Evolutionary conservation across 2,113 vertebrate genomes (phyloP), one percentile per base, ranked within the genome.

Genomic region (Pterocles orientalis): DNA sequence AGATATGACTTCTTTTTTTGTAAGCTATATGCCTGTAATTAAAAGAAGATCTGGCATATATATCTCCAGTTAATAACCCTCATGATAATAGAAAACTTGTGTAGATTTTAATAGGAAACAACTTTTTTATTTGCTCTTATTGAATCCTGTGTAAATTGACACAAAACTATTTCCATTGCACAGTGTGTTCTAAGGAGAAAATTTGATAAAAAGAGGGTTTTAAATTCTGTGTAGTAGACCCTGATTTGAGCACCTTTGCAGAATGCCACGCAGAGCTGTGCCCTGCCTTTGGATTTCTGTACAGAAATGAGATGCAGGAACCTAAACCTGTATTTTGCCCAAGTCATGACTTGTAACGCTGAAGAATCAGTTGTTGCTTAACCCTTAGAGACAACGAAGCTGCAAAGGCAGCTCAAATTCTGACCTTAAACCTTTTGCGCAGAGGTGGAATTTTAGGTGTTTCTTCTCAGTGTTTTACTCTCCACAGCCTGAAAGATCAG

Each of bases 21-120:
- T 91, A 92, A 96, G 80, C 92, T 94, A 92, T 88, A 95, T 81
- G 90, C 24, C 88, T 94, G 48, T 96, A 96, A 97, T 88, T 97
- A 96, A 92, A 97, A 90, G 83, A 72, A 91, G 89, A 94, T 92
- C 95, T 81, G 50, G 80, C 36, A 58, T 50, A 92, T 93, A 75
- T 86, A 93, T 96, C 90, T 96, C 34, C 23, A 82, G 81, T 60
- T 90, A 92, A 82, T 96, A 96, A 76, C 60, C 73, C 70, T 92
- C 78, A 41, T 48, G 89, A 91, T 96, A 94, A 95, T 91, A 90
- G 73, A 72, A 94, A 92, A 94, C 39, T 78, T 86, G 58, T 92
- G 78, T 93, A 73, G 8, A 72, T 81, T 88, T 95, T 95, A 93
- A 90, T 93, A 90, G 64, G 89, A 85, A 97, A 93, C 83, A 97